Conservation (phyloP, 2,797 vertebrate species). For the Acipenser transmontanus region DNA sequence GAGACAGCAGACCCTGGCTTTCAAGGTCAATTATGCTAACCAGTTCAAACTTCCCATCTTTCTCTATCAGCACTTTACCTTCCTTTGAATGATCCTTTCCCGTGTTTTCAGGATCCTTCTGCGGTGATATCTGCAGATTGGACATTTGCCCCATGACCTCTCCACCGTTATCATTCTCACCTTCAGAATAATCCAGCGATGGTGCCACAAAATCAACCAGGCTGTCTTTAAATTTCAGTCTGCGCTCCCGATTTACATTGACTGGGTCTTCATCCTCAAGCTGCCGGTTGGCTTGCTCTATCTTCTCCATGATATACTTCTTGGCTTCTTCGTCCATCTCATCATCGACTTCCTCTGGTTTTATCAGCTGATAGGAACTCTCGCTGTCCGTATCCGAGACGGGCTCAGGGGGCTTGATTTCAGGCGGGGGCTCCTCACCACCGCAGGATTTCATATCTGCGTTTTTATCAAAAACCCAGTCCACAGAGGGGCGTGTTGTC, state of each 20-base stretch:
- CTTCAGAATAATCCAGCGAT: conserved; percentile 53
- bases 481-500: no score
- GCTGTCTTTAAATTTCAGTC: conserved; percentile 86
- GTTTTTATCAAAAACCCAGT: conserved; percentile 19
- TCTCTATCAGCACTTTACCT: conserved; percentile 76
- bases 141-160: conserved; percentile 68
- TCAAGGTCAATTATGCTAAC: conserved; percentile 82
- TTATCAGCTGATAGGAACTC: conserved; percentile 46
- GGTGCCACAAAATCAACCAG: conserved; percentile 82
- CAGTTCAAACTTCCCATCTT: conserved; percentile 88
- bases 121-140: conserved; percentile 56
- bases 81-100: conserved; percentile 38
- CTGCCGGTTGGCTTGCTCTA: conserved; percentile 80
- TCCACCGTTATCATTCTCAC: conserved; percentile 41
- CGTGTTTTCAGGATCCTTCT: conserved; percentile 19
- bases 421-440: conserved; percentile 53
- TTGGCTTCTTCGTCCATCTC: conserved; percentile 74
- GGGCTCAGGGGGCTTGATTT: conserved; percentile 52
- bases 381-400: conserved; percentile 64
- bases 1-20: conserved; percentile 71
- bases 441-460: conserved; percentile 25
- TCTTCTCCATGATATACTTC: conserved; percentile 82
- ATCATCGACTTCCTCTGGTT: conserved; percentile 36
- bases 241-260: conserved; percentile 61
- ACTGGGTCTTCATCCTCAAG: conserved; percentile 70